Percentiles rank a stretch among this genome's conserved stretches.
These are phyloP conservation scores for Tachypleus tridentatus DNA, from an alignment of 1,140 invertebrate genomes.

Conservation along the genomic window DNA sequence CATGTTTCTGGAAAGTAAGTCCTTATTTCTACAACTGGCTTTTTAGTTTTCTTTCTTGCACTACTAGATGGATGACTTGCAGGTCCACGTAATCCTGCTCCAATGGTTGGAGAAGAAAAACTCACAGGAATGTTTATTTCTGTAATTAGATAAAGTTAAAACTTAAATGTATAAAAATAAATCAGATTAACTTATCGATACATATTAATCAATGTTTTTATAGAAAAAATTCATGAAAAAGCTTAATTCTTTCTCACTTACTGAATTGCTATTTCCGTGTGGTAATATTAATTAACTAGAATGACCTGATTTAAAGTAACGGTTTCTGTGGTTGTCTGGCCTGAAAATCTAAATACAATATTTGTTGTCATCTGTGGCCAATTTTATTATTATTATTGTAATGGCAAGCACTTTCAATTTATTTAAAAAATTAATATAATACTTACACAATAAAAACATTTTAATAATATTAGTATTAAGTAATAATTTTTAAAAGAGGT, in stretches of 20 bases:
- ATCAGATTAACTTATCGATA: conserved; percentile 8
- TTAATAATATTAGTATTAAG: conserved; percentile 1
- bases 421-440: not conserved
- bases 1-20: conserved; percentile 55
- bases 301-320: no score
- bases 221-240: not conserved
- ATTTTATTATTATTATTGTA: not conserved
- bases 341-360: no score
- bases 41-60: not conserved
- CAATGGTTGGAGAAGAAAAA: not conserved
- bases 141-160: conserved; percentile 10
- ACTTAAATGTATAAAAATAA: conserved; percentile 10
- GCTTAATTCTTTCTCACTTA: no score
- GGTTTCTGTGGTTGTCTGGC: no score
- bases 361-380: no score
- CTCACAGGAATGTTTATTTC: conserved; percentile 9
- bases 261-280: no score
- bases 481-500: not conserved
- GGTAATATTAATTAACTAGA: no score
- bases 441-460: not conserved
- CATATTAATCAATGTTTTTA: not conserved
- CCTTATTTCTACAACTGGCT: conserved; percentile 32
- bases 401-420: not conserved
- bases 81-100: no score
- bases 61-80: conserved; percentile 6